These are phyloP conservation scores for Alouatta palliata DNA, from an alignment of 2,113 vertebrate species.

Conservation along the genomic window DNA sequence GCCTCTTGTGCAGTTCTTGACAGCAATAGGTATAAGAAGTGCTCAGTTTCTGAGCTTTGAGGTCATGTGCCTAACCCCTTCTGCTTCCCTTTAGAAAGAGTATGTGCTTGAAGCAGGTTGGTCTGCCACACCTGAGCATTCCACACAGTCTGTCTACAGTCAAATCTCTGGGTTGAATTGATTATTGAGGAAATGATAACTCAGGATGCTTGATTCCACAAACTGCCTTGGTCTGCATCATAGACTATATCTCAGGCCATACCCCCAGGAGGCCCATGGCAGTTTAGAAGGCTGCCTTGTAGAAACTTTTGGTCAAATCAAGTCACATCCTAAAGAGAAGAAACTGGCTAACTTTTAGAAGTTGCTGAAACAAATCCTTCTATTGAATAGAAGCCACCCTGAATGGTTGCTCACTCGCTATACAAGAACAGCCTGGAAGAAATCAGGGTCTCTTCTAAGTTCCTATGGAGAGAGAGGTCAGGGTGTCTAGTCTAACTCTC, in stretches of 20 bases:
- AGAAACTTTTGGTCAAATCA: background rate
- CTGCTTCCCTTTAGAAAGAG: background rate
- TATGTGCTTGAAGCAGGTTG: background rate
- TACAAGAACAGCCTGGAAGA: background rate
- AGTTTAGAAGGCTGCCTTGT: background rate
- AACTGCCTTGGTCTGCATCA: background rate
- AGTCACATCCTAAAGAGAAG: background rate
- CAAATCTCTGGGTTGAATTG: background rate
- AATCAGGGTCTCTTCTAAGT: background rate
- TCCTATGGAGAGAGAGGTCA: background rate
- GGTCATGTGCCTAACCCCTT: background rate
- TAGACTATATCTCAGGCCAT: background rate
- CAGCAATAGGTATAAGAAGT: background rate
- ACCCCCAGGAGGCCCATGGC: background rate
- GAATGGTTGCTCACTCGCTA: background rate
- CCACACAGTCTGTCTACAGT: background rate
- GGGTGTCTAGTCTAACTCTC: background rate
- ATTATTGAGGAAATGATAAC: background rate
- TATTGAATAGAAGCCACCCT: background rate
- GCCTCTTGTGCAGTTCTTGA: accelerated
- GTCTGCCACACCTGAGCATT: background rate
- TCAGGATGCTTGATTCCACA: background rate
- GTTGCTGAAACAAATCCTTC: background rate
- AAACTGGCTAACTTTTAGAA: background rate
- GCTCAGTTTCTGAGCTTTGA: background rate